Conservation (phyloP, 2,113 vertebrate genomes). For the Riparia riparia region DNA sequence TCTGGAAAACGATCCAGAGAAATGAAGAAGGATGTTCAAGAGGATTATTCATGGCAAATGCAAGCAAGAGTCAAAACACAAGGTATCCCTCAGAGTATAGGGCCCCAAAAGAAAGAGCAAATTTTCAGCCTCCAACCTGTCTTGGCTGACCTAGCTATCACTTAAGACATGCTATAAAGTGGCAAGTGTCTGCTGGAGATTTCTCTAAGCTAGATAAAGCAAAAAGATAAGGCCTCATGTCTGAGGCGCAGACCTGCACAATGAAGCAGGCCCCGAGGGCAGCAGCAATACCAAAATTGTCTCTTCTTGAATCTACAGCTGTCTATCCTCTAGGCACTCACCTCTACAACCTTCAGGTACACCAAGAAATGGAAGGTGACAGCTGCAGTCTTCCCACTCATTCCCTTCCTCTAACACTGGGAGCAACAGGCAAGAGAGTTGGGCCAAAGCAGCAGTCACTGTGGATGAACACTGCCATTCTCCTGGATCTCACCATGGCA, state of each 20-base stretch:
- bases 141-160: background rate
- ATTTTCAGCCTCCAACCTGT: background rate
- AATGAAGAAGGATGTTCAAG: background rate
- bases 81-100: background rate
- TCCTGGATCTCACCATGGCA: background rate
- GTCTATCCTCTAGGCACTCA: constrained; percentile 26
- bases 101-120: background rate
- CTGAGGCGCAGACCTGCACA: background rate
- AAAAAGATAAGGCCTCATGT: background rate
- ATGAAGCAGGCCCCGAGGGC: background rate
- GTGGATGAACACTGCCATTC: background rate
- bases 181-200: background rate
- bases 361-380: constrained; percentile 17
- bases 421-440: background rate
- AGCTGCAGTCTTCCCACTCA: background rate
- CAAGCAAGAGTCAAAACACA: background rate
- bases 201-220: background rate
- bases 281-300: background rate
- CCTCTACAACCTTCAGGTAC: constrained; percentile 5
- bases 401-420: background rate
- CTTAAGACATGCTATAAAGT: background rate
- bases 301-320: constrained; percentile 13
- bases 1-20: rapidly evolving
- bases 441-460: background rate
- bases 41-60: background rate